A percentile compares a stretch with the other conserved stretches of the same genome.
These are phyloP conservation scores for Cephus pygmeus DNA, from an alignment of 2,888 invertebrate genomes.

Conservation along the genomic window DNA sequence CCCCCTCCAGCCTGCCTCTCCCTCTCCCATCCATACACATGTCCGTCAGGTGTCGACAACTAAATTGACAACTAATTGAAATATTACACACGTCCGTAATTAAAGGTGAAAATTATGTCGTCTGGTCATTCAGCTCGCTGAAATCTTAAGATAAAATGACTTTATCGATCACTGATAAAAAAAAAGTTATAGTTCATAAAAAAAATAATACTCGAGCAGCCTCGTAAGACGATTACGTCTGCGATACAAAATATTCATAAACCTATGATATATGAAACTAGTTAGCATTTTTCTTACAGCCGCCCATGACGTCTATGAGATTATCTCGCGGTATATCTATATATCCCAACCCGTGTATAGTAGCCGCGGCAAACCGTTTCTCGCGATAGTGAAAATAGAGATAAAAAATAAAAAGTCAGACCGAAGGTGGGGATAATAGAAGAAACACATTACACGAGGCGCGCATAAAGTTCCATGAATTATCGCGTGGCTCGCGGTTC, in stretches of 20 bases:
- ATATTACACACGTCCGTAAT: constrained; percentile 52
- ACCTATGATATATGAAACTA: background rate
- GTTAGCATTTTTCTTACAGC: background rate
- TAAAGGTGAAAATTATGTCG: constrained; percentile 50
- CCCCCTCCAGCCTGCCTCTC: constrained; percentile 16
- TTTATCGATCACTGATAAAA: background rate
- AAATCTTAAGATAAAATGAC: background rate
- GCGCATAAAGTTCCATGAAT: constrained; percentile 52
- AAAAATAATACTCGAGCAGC: background rate
- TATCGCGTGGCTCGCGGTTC: constrained; percentile 42
- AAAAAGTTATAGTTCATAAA: background rate
- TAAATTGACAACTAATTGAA: constrained; percentile 64
- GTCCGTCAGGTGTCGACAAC: constrained; percentile 59
- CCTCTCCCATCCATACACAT: constrained; percentile 11
- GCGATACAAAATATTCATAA: background rate
- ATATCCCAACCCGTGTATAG: background rate
- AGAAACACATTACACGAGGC: constrained; percentile 29
- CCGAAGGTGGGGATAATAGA: constrained; percentile 7
- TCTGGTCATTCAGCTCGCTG: background rate
- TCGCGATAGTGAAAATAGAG: background rate
- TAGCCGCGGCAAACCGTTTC: background rate
- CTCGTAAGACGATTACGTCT: background rate
- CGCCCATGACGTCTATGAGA: background rate
- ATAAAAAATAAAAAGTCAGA: constrained; percentile 16
- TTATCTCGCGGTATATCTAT: background rate